These are phyloP conservation scores for Orientallactaga bullata DNA, from an alignment of 2,113 vertebrate genomes.

Conservation along the genomic window DNA sequence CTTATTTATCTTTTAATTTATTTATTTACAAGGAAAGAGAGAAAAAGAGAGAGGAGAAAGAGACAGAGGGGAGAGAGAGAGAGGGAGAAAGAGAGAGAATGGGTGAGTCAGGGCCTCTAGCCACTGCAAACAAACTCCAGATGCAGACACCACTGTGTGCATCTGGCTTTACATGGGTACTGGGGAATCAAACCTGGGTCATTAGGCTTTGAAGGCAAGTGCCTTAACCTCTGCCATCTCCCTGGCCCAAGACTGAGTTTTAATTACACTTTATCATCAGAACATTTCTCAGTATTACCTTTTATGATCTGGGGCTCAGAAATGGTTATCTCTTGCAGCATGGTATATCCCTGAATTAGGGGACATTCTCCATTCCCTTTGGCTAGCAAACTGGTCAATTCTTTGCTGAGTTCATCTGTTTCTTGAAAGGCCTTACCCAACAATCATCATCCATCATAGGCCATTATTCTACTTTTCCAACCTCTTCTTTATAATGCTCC, in stretches of 20 bases:
- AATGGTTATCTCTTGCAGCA: background rate
- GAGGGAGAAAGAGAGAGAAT: too few relatives aligned
- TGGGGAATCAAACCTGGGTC: too few relatives aligned
- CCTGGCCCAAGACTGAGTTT: background rate
- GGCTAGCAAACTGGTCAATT: background rate
- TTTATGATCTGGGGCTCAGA: conserved; percentile 21
- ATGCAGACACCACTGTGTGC: too few relatives aligned
- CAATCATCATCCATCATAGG: background rate
- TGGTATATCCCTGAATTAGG: background rate
- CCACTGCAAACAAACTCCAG: too few relatives aligned
- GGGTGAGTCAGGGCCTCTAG: too few relatives aligned
- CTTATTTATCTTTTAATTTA: too few relatives aligned
- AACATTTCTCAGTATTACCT: background rate
- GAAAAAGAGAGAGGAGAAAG: too few relatives aligned
- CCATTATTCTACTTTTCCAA: conserved; percentile 21
- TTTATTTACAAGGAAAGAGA: too few relatives aligned
- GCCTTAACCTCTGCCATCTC: too few relatives aligned
- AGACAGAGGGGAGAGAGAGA: too few relatives aligned
- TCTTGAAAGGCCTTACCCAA: background rate
- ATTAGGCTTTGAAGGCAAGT: too few relatives aligned
- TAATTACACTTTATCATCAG: background rate
- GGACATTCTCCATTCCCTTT: background rate
- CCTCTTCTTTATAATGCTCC: conserved; percentile 28
- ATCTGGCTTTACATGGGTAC: too few relatives aligned
- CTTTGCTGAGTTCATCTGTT: background rate